These are phyloP conservation scores for Andrena flavipes DNA, from an alignment of 2,888 invertebrate species.

Conservation along the genomic window DNA sequence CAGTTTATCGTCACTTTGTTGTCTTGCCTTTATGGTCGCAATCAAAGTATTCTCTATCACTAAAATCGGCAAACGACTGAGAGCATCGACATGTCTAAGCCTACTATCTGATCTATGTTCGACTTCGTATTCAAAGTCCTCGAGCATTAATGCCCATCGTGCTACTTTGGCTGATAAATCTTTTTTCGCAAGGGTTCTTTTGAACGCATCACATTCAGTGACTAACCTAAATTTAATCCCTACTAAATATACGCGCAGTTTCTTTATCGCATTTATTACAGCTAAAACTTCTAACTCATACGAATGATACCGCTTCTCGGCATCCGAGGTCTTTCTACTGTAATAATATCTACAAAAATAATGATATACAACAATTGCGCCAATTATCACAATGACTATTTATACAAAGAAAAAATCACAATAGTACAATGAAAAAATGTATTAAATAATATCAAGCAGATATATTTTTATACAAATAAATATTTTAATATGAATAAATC, in stretches of 20 bases:
- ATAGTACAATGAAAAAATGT: too few species aligned
- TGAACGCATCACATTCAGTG: constrained; percentile 59
- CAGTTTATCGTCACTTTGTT: constrained; percentile 34
- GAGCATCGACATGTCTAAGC: background rate
- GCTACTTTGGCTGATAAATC: background rate
- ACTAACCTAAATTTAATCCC: constrained; percentile 70
- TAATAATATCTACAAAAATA: too few species aligned
- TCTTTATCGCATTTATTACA: constrained; percentile 67
- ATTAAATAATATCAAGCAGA: too few species aligned
- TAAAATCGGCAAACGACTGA: constrained; percentile 21
- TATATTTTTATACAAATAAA: too few species aligned
- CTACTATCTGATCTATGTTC: constrained; percentile 3
- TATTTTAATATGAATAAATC: too few species aligned
- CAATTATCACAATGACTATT: too few species aligned
- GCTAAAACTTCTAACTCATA: constrained; percentile 67
- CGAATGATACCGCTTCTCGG: constrained; percentile 2
- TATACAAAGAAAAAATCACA: too few species aligned
- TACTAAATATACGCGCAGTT: constrained; percentile 68
- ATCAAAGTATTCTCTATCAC: constrained; percentile 33
- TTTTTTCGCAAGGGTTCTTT: constrained; percentile 9
- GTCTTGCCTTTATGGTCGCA: constrained; percentile 8
- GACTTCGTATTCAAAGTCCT: constrained; percentile 22
- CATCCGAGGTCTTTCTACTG: constrained; percentile 8
- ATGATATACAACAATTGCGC: too few species aligned
- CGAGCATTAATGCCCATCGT: constrained; percentile 14